Evolutionary conservation across 2,113 vertebrate genomes (phyloP).

Genomic region (Sinocyclocheilus anophthalmus): DNA sequence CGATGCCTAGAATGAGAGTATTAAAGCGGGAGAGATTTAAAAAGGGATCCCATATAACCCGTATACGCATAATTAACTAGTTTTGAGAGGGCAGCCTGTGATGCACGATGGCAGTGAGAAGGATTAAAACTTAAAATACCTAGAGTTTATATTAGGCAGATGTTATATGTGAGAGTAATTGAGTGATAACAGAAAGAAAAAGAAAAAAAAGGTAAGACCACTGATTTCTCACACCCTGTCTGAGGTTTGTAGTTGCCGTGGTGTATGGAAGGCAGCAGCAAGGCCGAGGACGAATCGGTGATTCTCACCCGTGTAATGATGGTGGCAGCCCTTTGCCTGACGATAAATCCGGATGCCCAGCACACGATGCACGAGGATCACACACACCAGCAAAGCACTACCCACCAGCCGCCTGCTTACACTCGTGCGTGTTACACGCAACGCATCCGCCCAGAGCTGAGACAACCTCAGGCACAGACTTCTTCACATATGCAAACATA

Average conservation of each 20-base stretch:
- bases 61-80: too few relatives aligned
- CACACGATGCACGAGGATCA: conserved; percentile 86
- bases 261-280: conserved; percentile 92
- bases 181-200: too few relatives aligned
- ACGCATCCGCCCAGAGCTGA: conserved; percentile 87
- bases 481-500: neutral
- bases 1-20: conserved; percentile 49
- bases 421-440: too few relatives aligned
- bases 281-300: conserved; percentile 95
- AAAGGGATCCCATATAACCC: conserved; percentile 39
- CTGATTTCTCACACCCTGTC: conserved; percentile 84
- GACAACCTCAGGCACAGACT: conserved; percentile 44
- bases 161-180: too few relatives aligned
- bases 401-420: conserved; percentile 91
- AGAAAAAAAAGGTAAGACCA: neutral
- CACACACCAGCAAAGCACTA: conserved; percentile 84
- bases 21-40: conserved; percentile 52
- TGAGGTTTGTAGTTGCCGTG: conserved; percentile 94
- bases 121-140: conserved; percentile 47
- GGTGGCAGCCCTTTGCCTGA: conserved; percentile 85
- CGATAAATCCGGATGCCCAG: conserved; percentile 91
- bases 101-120: too few relatives aligned
- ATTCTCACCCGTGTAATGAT: conserved; percentile 94
- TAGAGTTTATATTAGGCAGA: conserved; percentile 43
- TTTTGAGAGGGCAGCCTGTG: conserved; percentile 41